Conservation (phyloP, 2,888 invertebrate genomes). For the Lordiphosa andalusiaca region DNA sequence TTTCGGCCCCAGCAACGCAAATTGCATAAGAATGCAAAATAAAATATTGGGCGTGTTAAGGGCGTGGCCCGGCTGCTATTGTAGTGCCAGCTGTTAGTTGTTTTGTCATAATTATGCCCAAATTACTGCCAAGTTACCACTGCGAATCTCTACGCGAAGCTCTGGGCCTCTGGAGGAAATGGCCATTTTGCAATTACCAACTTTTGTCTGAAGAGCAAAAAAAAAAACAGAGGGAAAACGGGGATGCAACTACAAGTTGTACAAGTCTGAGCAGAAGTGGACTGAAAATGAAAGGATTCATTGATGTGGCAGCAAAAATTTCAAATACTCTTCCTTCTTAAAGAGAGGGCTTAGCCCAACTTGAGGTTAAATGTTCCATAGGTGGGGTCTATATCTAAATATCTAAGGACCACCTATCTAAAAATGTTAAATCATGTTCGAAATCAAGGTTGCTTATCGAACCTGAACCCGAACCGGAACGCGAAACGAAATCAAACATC, state of each 20-base stretch:
- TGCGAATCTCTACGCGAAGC: slow-evolving; percentile 14
- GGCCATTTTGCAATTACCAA: slow-evolving; percentile 63
- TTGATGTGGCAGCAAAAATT: slow-evolving; percentile 14
- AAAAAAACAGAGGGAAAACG: too few relatives aligned
- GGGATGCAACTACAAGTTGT: slow-evolving; percentile 15
- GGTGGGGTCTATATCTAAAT: too few relatives aligned
- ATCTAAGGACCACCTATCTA: too few relatives aligned
- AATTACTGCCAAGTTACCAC: slow-evolving; percentile 52
- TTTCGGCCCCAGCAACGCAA: slow-evolving; percentile 30
- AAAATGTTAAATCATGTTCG: too few relatives aligned
- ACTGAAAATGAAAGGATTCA: slow-evolving; percentile 21
- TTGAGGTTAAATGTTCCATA: too few relatives aligned
- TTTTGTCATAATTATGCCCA: slow-evolving; percentile 64
- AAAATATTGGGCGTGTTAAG: slow-evolving; percentile 10
- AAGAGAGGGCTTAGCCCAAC: too few relatives aligned
- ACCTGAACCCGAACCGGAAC: too few relatives aligned
- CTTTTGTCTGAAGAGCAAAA: slow-evolving; percentile 28
- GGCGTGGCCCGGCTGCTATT: slow-evolving; percentile 23
- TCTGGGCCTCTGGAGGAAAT: slow-evolving; percentile 12
- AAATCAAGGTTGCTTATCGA: too few relatives aligned
- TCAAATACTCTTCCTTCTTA: neutral
- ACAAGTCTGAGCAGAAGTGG: slow-evolving; percentile 18
- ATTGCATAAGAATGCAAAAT: slow-evolving; percentile 50
- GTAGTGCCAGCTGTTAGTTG: slow-evolving; percentile 45
- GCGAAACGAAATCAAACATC: too few relatives aligned